A percentile compares a stretch with the other conserved stretches of the same genome.
phyloP scores from a whole-genome alignment of 2,888 invertebrate genomes.

The Venustoraphidia nigricollis region DNA sequence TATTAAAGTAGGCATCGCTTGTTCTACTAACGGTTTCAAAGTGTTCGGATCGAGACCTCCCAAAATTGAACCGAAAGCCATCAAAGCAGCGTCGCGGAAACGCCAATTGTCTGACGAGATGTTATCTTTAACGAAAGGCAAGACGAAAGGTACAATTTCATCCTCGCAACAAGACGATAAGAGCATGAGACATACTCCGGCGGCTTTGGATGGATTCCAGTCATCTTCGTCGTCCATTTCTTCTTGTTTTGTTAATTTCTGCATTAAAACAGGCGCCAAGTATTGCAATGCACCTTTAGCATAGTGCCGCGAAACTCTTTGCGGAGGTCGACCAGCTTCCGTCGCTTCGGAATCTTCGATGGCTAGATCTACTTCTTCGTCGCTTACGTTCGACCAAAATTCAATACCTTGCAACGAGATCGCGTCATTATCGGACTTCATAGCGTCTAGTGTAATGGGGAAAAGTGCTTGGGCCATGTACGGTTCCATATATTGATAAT shows the following conservation, averaged over 20 bases:
- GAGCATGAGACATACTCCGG: constrained; percentile 96
- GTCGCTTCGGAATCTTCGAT: constrained; percentile 89
- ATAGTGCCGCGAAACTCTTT: constrained; percentile 82
- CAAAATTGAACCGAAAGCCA: constrained; percentile 37
- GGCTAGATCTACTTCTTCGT: constrained; percentile 93
- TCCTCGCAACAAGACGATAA: constrained; percentile 95
- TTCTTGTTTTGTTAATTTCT: constrained; percentile 90
- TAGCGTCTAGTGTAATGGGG: constrained; percentile 95
- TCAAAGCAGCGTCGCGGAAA: constrained; percentile 90
- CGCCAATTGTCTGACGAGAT: constrained; percentile 90
- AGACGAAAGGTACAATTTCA: constrained; percentile 84
- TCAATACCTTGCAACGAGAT: constrained; percentile 97
- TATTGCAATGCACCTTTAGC: constrained; percentile 96
- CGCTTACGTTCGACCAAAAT: constrained; percentile 99
- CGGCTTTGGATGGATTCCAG: constrained; percentile 99
- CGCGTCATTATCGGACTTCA: constrained; percentile 93
- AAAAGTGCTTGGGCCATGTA: constrained; percentile 98
- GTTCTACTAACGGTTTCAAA: constrained; percentile 84
- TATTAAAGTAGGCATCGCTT: constrained; percentile 92
- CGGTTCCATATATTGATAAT: constrained; percentile 97
- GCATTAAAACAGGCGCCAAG: constrained; percentile 85
- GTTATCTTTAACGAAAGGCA: constrained; percentile 92
- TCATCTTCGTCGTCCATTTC: constrained; percentile 97
- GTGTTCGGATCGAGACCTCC: constrained; percentile 81
- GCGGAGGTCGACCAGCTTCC: constrained; percentile 87